A percentile compares a stretch with the other conserved stretches of the same genome.
Evolutionary conservation across 2,888 invertebrate species (phyloP).

Genomic region (Drosophila anceps): DNA sequence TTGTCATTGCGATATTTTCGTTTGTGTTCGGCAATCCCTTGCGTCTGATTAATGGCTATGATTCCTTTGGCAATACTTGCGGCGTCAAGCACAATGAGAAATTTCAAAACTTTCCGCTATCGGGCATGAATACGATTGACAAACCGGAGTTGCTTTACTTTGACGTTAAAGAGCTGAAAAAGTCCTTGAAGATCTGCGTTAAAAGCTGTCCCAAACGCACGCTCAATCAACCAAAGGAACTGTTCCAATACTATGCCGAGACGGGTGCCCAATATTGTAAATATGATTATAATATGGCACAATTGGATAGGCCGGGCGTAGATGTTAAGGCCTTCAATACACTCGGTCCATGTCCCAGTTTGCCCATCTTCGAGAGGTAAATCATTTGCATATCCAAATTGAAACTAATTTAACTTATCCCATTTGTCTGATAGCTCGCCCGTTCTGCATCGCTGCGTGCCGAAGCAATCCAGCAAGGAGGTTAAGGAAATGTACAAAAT

Average conservation of each 20-base stretch:
- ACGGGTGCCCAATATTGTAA: constrained; percentile 92
- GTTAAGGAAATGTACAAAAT: constrained; percentile 91
- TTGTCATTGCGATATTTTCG: constrained; percentile 93
- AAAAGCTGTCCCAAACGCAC: constrained; percentile 92
- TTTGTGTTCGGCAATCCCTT: constrained; percentile 95
- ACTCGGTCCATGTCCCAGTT: constrained; percentile 91
- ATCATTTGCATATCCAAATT: background rate
- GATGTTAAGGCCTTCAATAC: constrained; percentile 84
- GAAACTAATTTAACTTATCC: background rate
- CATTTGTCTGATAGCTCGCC: constrained; percentile 87
- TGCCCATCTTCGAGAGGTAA: constrained; percentile 92
- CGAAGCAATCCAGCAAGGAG: constrained; percentile 89
- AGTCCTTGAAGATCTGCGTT: constrained; percentile 95
- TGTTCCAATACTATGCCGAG: constrained; percentile 90
- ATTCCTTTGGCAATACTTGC: constrained; percentile 97
- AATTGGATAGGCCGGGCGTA: constrained; percentile 84
- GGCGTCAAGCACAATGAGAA: constrained; percentile 92
- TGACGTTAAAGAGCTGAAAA: constrained; percentile 90
- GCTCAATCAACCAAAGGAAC: constrained; percentile 88
- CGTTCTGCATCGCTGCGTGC: constrained; percentile 95
- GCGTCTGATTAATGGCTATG: constrained; percentile 95
- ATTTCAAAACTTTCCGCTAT: constrained; percentile 90
- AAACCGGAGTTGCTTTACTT: constrained; percentile 94
- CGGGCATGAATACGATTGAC: constrained; percentile 92
- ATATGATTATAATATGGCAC: constrained; percentile 88